Base-by-base conservation (phyloP, 23 tunicate species). In the Clavelina lepadiformis region DNA sequence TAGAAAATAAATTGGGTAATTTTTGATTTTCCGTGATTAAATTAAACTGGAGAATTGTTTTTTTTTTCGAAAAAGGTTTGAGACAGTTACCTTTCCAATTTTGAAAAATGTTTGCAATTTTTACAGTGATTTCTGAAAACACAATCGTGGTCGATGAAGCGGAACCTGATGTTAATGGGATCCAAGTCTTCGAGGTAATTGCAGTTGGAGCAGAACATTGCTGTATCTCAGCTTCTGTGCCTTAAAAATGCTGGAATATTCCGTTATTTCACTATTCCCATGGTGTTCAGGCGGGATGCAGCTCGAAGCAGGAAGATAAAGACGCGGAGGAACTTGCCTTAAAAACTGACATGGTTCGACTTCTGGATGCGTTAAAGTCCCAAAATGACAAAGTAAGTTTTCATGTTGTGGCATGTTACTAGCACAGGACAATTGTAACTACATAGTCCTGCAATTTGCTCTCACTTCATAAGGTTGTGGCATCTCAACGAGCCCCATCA, bases 321-420 rank as follows among this genome's bases (percentile, higher is more conserved):
- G 71, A 83, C 2, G 38, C 22, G 44, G 63, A 71, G 23, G 95
- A 86, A 28, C 31, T 47, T 18, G 78, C 75, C 11, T 50, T 88
- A 24, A 88, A 88, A 54, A 34, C 61, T 1, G 96, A 88, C 59
- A 88, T 88, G 96, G 35, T 80, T 6, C 33, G 33, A 1, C 46
- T 88, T 58, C 58, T 88, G 5, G 47, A 35, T 44, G 96, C 96
- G 24, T 51, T 86, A 18, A 86, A 86, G 53, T 21, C 80, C 23
- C 27, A 77, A 44, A 77, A 77, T 49, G 68, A 21, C 3, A 56
- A 74, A 60, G 52, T 61, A 47, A 4, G 20, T 25, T 20, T 63
- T 26, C 35, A 23, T n/a, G n/a, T n/a, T n/a, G n/a, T n/a, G n/a
- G n/a, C n/a, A n/a, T n/a, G n/a, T n/a, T n/a, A n/a, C n/a, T n/a